Evolutionary conservation across 2,113 vertebrate genomes (phyloP), one percentile per base, ranked within the genome.

Genomic region (Plestiodon gilberti): DNA sequence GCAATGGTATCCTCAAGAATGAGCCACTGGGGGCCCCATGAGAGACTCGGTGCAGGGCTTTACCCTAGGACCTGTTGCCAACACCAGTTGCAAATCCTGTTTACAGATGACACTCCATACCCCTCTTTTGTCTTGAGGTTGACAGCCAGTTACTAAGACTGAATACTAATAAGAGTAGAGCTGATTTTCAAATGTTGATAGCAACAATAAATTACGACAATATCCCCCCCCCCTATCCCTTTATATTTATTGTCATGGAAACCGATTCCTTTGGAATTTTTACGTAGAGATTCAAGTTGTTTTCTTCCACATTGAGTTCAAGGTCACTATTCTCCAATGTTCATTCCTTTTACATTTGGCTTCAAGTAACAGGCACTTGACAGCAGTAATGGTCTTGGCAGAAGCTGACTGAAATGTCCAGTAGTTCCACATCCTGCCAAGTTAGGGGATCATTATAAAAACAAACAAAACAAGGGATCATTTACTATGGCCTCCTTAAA

Each of bases 271-370:
- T 59, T 73, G 62, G 40, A 81, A 87, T 91, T 61, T 92, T 74
- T 52, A 75, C 48, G 28, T 75, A 89, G 38, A 61, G 6, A 17
- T 89, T 38, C 4, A 71, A 0, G 2, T 86, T 83, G 74, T 1
- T 88, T 23, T 52, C 81, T 95, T 90, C 75, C 11, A 78, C 3
- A 77, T 6, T 0, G 2, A 81, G 3, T 85, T 88, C 61, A 89
- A 83, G 28, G 64, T 87, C 57, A 20, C 83, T 70, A 62, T 76
- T 67, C 15, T 13, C 62, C 85, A 65, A 78, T 76, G 15, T 69
- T 78, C 65, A 1, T 82, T 5, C 5, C 43, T 48, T 9, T 81
- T 86, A 85, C 81, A 78, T 82, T 52, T 61, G 67, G 13, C 28
- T 90, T 18, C 85, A 61, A 85, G 71, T 70, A 78, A 59, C 65